These are phyloP conservation scores for Neopipo cinnamomea DNA, from an alignment of 2,113 vertebrate species.

Conservation along the genomic window DNA sequence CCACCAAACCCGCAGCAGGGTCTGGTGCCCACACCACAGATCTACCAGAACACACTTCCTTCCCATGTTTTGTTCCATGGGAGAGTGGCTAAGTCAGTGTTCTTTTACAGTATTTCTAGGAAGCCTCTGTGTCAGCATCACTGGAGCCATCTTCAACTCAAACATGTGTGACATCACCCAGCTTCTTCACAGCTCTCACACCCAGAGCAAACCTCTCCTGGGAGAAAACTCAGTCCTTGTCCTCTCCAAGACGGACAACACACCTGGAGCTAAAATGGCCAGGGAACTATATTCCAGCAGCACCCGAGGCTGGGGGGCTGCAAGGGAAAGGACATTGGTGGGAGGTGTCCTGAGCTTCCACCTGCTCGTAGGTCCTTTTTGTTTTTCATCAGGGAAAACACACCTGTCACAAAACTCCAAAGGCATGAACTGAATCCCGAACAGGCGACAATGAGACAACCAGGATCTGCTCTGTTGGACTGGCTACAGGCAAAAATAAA, in stretches of 20 bases:
- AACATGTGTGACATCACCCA: not conserved
- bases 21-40: not conserved
- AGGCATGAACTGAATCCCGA: not conserved
- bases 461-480: not conserved
- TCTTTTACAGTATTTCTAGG: not conserved
- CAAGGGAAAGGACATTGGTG: too few relatives aligned
- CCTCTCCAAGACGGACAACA: not conserved
- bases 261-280: too few relatives aligned
- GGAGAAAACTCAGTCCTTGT: not conserved
- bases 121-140: not conserved
- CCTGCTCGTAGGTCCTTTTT: rapidly evolving
- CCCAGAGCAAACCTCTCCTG: not conserved
- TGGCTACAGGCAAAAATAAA: not conserved
- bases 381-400: not conserved
- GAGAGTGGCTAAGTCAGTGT: not conserved
- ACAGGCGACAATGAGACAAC: not conserved
- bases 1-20: not conserved
- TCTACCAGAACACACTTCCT: not conserved
- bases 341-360: too few relatives aligned
- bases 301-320: not conserved
- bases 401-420: not conserved
- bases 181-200: not conserved
- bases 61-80: not conserved
- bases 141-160: not conserved
- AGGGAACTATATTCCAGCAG: not conserved